These are phyloP conservation scores for Petrophora chlorosata DNA, from an alignment of 2,888 invertebrate genomes.

Conservation along the genomic window DNA sequence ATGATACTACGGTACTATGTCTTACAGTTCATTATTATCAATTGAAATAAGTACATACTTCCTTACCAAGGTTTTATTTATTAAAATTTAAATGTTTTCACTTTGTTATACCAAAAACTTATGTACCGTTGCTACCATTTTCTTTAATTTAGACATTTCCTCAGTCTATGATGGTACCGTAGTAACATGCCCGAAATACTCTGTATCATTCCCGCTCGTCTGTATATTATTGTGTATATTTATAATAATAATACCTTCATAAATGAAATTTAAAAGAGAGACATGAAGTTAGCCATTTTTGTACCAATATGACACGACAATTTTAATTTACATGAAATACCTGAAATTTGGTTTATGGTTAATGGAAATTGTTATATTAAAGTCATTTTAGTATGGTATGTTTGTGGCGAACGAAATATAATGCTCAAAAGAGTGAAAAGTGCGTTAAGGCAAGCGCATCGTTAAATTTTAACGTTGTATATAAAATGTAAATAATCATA, in stretches of 20 bases:
- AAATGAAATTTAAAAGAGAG: constrained; percentile 31
- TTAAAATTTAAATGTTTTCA: too few species aligned
- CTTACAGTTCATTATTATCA: too few species aligned
- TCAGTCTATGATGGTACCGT: constrained; percentile 42
- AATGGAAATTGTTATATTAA: too few species aligned
- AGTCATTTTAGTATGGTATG: constrained; percentile 19
- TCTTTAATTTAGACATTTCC: not conserved
- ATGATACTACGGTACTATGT: constrained; percentile 55
- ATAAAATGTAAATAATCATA: constrained; percentile 79
- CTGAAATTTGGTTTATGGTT: too few species aligned
- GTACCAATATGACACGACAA: constrained; percentile 9
- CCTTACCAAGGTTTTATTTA: too few species aligned
- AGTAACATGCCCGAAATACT: constrained; percentile 62
- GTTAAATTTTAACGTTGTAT: constrained; percentile 72
- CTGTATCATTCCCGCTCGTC: constrained; percentile 71
- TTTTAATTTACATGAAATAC: too few species aligned
- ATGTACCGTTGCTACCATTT: too few species aligned
- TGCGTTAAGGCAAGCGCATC: constrained; percentile 58
- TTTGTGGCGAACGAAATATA: constrained; percentile 39
- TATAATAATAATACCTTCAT: constrained; percentile 66
- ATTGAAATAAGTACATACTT: too few species aligned
- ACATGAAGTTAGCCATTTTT: constrained; percentile 17
- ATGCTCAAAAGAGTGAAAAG: constrained; percentile 71
- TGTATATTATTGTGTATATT: constrained; percentile 64
- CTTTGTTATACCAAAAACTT: too few species aligned